These are phyloP conservation scores for Poeciliopsis turrubarensis DNA, from an alignment of 2,113 vertebrate genomes.

Conservation along the genomic window DNA sequence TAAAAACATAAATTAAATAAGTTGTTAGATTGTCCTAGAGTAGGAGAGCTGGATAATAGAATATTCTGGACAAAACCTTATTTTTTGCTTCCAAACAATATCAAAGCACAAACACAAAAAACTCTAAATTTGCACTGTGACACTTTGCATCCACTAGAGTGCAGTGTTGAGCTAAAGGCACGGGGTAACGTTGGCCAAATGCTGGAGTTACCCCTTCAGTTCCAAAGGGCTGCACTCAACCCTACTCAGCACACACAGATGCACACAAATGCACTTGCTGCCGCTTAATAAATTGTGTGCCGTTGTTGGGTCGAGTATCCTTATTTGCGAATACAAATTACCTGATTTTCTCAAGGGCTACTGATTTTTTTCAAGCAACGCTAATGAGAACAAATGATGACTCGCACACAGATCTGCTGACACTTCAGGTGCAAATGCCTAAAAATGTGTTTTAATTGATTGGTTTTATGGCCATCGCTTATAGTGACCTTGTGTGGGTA, in stretches of 20 bases:
- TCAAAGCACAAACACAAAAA: neutral
- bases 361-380: slow-evolving; percentile 75
- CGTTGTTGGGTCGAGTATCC: slow-evolving; percentile 69
- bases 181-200: slow-evolving; percentile 47
- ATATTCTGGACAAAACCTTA: neutral
- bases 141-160: slow-evolving; percentile 66
- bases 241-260: neutral
- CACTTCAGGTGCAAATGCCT: slow-evolving; percentile 66
- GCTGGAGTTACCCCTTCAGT: slow-evolving; percentile 55
- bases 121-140: slow-evolving; percentile 19
- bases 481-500: slow-evolving; percentile 31
- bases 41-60: neutral
- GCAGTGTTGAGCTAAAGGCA: slow-evolving; percentile 78
- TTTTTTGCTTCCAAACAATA: neutral
- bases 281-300: slow-evolving; percentile 65
- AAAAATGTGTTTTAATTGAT: slow-evolving; percentile 78
- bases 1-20: neutral
- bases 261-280: slow-evolving; percentile 26
- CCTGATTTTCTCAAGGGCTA: slow-evolving; percentile 77
- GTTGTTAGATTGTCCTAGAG: neutral
- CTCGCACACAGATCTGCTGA: slow-evolving; percentile 74
- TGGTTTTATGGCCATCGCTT: slow-evolving; percentile 57
- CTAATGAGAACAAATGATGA: slow-evolving; percentile 84
- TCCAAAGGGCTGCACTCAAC: slow-evolving; percentile 32
- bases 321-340: slow-evolving; percentile 81